These are phyloP conservation scores for Fulica atra DNA, from an alignment of 2,113 vertebrate species.

Conservation along the genomic window DNA sequence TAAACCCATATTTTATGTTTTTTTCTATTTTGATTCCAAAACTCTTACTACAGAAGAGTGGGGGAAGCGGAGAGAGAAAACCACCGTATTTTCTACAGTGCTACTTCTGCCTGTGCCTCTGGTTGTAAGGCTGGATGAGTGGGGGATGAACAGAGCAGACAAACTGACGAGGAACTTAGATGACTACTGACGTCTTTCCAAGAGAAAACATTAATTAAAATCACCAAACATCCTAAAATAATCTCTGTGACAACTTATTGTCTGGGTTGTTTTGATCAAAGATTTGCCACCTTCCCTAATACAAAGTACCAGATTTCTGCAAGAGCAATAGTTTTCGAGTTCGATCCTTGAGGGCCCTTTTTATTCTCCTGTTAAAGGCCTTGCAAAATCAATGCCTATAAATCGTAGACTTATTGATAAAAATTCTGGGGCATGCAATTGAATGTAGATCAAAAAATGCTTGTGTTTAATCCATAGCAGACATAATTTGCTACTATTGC, in stretches of 20 bases:
- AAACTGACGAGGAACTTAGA: neutral
- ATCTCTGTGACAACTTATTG: constrained; percentile 32
- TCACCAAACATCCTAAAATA: constrained; percentile 26
- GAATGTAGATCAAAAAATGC: constrained; percentile 74
- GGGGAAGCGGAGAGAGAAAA: neutral
- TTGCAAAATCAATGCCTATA: constrained; percentile 72
- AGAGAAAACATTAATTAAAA: constrained; percentile 28
- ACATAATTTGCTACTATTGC: constrained; percentile 71
- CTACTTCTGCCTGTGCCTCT: neutral
- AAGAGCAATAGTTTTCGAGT: constrained; percentile 68
- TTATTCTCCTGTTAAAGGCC: constrained; percentile 64
- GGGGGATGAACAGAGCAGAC: neutral
- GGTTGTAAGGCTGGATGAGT: neutral
- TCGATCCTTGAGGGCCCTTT: constrained; percentile 68
- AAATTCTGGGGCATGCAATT: constrained; percentile 67
- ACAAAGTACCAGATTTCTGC: constrained; percentile 55
- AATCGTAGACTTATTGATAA: constrained; percentile 78
- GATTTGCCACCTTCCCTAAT: constrained; percentile 49
- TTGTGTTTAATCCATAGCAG: constrained; percentile 73
- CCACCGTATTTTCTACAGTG: neutral
- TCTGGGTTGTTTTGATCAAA: constrained; percentile 61
- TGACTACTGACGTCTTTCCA: neutral
- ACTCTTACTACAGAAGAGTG: neutral
- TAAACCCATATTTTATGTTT: neutral
- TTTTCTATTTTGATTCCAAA: neutral